Conservation (phyloP, 2,888 invertebrate species). For the Perizoma flavofasciatum region DNA sequence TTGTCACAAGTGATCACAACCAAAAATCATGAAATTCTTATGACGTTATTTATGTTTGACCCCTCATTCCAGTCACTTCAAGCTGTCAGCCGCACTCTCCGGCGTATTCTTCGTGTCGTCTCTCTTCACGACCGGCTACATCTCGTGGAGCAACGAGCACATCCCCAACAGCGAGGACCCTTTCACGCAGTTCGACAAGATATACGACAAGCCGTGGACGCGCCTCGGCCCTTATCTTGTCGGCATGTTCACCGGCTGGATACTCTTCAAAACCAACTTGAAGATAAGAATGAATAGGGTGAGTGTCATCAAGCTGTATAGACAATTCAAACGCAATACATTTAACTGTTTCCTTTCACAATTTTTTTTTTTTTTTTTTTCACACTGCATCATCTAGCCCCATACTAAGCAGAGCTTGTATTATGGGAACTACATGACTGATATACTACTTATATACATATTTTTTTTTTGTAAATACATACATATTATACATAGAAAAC, state of each 20-base stretch:
- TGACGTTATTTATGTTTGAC: no score
- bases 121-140: slow-evolving; percentile 91
- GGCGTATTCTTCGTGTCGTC: slow-evolving; percentile 88
- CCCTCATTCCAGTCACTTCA: slow-evolving; percentile 86
- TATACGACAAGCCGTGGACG: slow-evolving; percentile 96
- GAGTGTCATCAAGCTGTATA: slow-evolving; percentile 34
- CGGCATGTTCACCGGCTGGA: slow-evolving; percentile 93
- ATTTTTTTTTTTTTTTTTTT: no score
- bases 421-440: no score
- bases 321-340: not conserved
- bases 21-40: no score
- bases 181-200: slow-evolving; percentile 92
- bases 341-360: no score
- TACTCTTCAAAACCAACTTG: slow-evolving; percentile 91
- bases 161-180: slow-evolving; percentile 92
- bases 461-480: no score
- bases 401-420: no score
- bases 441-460: no score
- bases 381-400: no score
- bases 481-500: no score
- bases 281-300: slow-evolving; percentile 90
- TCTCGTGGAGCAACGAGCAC: slow-evolving; percentile 91
- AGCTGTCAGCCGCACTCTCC: slow-evolving; percentile 87
- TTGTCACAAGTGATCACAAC: no score
- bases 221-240: slow-evolving; percentile 92